phyloP scores from a whole-genome alignment of 2,797 vertebrate genomes.

The Characodon lateralis region DNA sequence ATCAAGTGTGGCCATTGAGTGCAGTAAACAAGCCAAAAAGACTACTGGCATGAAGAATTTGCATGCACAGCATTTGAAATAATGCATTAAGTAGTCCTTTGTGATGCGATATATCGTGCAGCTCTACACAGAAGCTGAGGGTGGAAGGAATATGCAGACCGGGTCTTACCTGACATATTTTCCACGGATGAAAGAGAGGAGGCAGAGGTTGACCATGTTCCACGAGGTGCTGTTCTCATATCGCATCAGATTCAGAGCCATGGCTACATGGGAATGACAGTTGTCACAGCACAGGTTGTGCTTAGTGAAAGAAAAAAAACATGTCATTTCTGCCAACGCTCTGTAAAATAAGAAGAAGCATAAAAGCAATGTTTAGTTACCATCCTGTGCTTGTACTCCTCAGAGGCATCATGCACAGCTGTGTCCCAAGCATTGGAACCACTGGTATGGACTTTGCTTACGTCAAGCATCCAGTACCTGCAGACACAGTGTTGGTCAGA shows the following conservation, averaged over 20 bases:
- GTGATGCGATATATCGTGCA: too few relatives aligned
- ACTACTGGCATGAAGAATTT: too few relatives aligned
- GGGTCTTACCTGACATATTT: constrained; percentile 89
- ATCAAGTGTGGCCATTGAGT: not conserved
- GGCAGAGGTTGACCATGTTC: constrained; percentile 97
- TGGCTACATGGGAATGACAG: constrained; percentile 96
- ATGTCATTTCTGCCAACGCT: not conserved
- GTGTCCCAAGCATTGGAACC: constrained; percentile 90
- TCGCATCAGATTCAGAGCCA: constrained; percentile 96
- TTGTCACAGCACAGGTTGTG: constrained; percentile 99
- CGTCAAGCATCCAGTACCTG: constrained; percentile 93
- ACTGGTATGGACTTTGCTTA: constrained; percentile 82
- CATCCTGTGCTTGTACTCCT: constrained; percentile 96
- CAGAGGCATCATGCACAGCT: constrained; percentile 90
- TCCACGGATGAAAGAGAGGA: constrained; percentile 88
- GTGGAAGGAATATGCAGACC: accelerated
- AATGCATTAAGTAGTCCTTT: too few relatives aligned
- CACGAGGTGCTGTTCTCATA: constrained; percentile 93
- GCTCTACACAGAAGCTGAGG: not conserved
- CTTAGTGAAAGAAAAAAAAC: constrained; percentile 66
- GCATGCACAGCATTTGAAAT: not conserved
- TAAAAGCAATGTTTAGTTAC: constrained; percentile 62
- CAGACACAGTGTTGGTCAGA: not conserved
- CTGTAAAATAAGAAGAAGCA: not conserved
- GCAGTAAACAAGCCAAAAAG: not conserved